A percentile compares a stretch with the other conserved stretches of the same genome.
phyloP scores from a whole-genome alignment of 2,888 invertebrate species.

The Troides helena region DNA sequence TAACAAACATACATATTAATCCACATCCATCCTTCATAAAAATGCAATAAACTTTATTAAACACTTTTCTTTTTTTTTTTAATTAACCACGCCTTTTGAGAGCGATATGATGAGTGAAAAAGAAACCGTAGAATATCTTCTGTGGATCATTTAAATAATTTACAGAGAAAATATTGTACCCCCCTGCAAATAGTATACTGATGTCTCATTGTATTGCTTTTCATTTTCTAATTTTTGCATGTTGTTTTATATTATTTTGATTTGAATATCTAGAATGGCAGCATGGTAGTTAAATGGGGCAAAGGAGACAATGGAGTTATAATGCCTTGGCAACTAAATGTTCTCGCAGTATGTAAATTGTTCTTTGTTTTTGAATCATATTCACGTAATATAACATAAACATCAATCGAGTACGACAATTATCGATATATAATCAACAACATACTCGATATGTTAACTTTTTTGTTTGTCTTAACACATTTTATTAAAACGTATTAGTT shows the following conservation, averaged over 20 bases:
- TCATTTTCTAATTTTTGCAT: conserved; percentile 47
- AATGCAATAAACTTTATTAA: conserved; percentile 8
- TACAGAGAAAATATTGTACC: too few relatives aligned
- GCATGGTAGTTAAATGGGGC: conserved; percentile 80
- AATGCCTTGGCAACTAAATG: conserved; percentile 77
- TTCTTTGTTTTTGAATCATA: conserved; percentile 42
- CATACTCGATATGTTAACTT: not conserved
- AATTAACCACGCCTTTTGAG: conserved; percentile 6
- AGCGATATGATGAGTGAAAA: conserved; percentile 7
- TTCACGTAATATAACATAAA: conserved; percentile 17
- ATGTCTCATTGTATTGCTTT: conserved; percentile 17
- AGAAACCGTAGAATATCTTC: not conserved
- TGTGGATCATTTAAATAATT: not conserved
- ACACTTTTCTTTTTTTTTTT: conserved; percentile 5
- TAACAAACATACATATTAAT: conserved; percentile 40
- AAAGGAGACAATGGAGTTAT: conserved; percentile 74
- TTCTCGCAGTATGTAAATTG: conserved; percentile 68
- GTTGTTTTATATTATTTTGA: conserved; percentile 60
- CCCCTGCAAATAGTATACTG: not conserved
- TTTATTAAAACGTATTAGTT: too few relatives aligned
- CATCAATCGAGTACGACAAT: not conserved
- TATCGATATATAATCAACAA: conserved; percentile 36
- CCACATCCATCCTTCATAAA: conserved; percentile 31
- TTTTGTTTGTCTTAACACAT: not conserved
- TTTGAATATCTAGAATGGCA: conserved; percentile 74